These are phyloP conservation scores for Stichopus chloronotus DNA, from an alignment of 35 echinoderm and acorn worm species.

Conservation along the genomic window DNA sequence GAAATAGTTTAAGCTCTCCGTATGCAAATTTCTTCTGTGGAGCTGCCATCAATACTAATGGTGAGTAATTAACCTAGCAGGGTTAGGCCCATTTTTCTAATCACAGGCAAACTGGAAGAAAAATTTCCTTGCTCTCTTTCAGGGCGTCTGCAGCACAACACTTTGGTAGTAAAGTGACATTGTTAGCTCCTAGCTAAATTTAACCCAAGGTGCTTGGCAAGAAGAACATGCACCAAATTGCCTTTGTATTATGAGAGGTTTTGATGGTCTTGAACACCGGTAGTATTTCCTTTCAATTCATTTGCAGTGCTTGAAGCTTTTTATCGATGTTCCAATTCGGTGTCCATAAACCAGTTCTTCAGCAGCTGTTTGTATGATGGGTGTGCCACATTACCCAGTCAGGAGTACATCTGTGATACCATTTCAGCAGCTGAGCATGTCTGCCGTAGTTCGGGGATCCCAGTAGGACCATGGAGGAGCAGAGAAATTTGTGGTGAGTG, in stretches of 20 bases:
- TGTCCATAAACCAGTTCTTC: background rate
- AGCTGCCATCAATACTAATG: background rate
- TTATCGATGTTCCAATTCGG: background rate
- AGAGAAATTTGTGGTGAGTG: slow-evolving; percentile 28
- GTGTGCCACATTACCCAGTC: slow-evolving; percentile 24
- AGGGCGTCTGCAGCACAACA: no score
- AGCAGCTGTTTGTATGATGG: slow-evolving; percentile 13
- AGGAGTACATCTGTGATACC: slow-evolving; percentile 47
- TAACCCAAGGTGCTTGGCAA: no score
- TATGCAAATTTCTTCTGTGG: slow-evolving; percentile 10
- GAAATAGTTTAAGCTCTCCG: background rate
- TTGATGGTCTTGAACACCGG: no score
- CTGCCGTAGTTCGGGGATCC: background rate
- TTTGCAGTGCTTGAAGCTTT: slow-evolving; percentile 8
- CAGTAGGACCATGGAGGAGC: slow-evolving; percentile 17
- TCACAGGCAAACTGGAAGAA: no score
- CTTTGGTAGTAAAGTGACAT: no score
- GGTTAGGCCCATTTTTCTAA: background rate
- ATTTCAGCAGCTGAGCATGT: slow-evolving; percentile 22
- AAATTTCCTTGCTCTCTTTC: no score
- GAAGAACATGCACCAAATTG: no score
- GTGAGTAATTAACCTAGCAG: background rate
- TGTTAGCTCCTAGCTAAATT: no score
- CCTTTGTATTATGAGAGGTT: no score
- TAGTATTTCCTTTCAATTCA: no score